Percentiles rank a stretch among this genome's conserved stretches.
These are phyloP conservation scores for Chondrilla cf. caribensis DNA, from an alignment of 37 sponge, comb jelly and placozoan genomes.

Conservation along the genomic window DNA sequence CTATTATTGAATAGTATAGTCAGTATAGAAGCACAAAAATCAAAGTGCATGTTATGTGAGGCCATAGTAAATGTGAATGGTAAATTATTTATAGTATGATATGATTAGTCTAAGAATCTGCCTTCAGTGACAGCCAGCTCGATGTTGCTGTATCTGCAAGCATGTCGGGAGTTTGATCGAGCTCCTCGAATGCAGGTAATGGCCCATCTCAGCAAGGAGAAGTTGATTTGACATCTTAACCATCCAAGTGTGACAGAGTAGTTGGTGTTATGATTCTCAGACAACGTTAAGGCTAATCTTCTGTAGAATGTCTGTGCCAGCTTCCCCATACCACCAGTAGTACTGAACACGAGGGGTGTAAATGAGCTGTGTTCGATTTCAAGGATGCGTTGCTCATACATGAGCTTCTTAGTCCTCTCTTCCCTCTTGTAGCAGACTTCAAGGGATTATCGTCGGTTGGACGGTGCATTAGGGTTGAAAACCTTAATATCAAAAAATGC, in stretches of 20 bases:
- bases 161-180: too few relatives aligned
- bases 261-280: not conserved
- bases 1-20: too few relatives aligned
- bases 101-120: too few relatives aligned
- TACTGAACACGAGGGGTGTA: not conserved
- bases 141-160: too few relatives aligned
- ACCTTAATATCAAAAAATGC: conserved; percentile 3
- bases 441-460: not conserved
- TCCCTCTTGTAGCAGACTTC: not conserved
- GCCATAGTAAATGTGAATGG: too few relatives aligned
- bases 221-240: not conserved
- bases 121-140: too few relatives aligned
- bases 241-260: not conserved
- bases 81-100: too few relatives aligned
- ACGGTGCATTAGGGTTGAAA: not conserved
- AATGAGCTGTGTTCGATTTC: not conserved
- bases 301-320: not conserved
- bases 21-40: too few relatives aligned
- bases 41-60: too few relatives aligned
- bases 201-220: not conserved
- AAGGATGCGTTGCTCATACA: not conserved
- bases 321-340: not conserved
- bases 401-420: not conserved
- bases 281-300: not conserved
- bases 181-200: not conserved